Percentiles rank a stretch among this genome's conserved stretches.
phyloP scores from a whole-genome alignment of 1,140 invertebrate species.

The Parapsyche elsis region DNA sequence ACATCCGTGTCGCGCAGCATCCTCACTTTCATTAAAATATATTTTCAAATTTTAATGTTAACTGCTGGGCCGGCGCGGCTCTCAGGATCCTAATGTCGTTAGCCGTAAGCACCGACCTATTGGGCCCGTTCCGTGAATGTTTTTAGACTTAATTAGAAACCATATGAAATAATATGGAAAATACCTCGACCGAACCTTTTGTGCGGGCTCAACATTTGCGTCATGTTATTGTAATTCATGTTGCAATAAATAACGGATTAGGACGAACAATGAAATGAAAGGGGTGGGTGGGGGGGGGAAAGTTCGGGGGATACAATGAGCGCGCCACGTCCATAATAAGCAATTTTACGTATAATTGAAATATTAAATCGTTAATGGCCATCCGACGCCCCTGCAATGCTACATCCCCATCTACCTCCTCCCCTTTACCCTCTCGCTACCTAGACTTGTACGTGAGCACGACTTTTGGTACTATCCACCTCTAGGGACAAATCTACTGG shows the following conservation, averaged over 20 bases:
- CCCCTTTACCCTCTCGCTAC: neutral
- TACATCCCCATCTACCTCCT: neutral
- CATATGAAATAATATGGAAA: constrained; percentile 57
- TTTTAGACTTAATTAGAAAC: constrained; percentile 58
- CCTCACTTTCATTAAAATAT: constrained; percentile 56
- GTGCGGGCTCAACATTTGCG: constrained; percentile 53
- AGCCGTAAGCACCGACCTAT: constrained; percentile 55
- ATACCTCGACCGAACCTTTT: constrained; percentile 54
- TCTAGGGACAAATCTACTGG: neutral
- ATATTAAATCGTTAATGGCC: constrained; percentile 56
- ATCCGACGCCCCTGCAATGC: constrained; percentile 23
- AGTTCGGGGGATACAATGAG: constrained; percentile 37
- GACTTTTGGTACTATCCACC: neutral
- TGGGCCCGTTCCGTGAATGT: constrained; percentile 54
- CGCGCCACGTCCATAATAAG: constrained; percentile 52
- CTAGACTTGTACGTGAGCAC: neutral
- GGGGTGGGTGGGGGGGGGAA: constrained; percentile 49
- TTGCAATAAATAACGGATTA: constrained; percentile 57
- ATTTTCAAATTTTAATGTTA: constrained; percentile 57
- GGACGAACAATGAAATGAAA: constrained; percentile 55
- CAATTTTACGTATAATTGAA: constrained; percentile 55
- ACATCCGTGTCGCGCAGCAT: constrained; percentile 38
- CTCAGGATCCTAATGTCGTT: constrained; percentile 53
- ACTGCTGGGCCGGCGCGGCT: constrained; percentile 43
- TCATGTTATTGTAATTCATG: constrained; percentile 56